Conservation (phyloP, 2,797 vertebrate species). For the Fistularia tabacaria region DNA sequence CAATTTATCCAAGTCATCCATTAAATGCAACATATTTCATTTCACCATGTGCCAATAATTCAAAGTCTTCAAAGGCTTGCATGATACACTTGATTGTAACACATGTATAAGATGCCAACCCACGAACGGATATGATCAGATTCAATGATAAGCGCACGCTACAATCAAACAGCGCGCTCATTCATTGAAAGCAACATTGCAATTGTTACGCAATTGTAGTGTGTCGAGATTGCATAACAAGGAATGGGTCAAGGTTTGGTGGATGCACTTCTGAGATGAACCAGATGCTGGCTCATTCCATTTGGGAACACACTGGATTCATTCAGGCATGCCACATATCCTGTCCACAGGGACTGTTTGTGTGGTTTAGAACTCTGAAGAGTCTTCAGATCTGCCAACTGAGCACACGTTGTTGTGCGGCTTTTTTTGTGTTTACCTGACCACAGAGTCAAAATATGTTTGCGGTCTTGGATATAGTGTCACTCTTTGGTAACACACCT, state of each 20-base stretch:
- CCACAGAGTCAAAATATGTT: slow-evolving; percentile 1
- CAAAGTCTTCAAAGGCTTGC: slow-evolving; percentile 3
- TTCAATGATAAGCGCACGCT: slow-evolving; percentile 9
- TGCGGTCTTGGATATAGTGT: too few species aligned
- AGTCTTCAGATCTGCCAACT: slow-evolving; percentile 12
- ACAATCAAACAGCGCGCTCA: slow-evolving; percentile 11
- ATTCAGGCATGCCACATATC: slow-evolving; percentile 40
- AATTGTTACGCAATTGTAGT: slow-evolving; percentile 49
- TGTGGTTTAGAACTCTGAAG: slow-evolving; percentile 17
- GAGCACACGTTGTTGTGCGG: slow-evolving; percentile 16
- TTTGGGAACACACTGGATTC: slow-evolving; percentile 46
- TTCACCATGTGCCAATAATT: slow-evolving; percentile 16
- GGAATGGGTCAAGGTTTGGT: slow-evolving; percentile 26
- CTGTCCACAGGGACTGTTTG: slow-evolving; percentile 10
- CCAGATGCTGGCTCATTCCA: slow-evolving; percentile 49
- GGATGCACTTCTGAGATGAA: slow-evolving; percentile 48
- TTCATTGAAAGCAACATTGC: slow-evolving; percentile 14
- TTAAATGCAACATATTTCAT: slow-evolving; percentile 14
- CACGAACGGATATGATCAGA: slow-evolving; percentile 3
- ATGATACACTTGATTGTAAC: slow-evolving; percentile 18
- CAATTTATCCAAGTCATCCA: slow-evolving; percentile 24
- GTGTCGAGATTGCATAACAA: slow-evolving; percentile 56
- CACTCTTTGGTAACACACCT: too few species aligned
- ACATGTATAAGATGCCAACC: slow-evolving; percentile 13
- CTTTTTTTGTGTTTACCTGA: slow-evolving; percentile 13